Base-by-base conservation (phyloP, 2,888 invertebrate species). In the Drosophila vallismaia region DNA sequence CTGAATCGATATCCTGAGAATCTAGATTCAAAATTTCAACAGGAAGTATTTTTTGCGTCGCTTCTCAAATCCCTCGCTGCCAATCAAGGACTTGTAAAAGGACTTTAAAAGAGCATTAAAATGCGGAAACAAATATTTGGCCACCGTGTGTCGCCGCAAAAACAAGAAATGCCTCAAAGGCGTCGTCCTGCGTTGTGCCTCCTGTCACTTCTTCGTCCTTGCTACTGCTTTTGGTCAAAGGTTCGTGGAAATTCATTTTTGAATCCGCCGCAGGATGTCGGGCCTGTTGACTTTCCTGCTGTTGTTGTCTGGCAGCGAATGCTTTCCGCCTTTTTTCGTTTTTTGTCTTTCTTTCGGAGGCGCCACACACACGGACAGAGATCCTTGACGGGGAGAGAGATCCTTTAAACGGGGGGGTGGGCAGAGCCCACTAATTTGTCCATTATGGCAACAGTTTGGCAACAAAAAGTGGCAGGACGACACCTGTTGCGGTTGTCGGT, bases 401-500 rank as follows among this genome's bases (percentile, higher is more conserved):
- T 1, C 2, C n/a, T 12, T 12, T 46, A 45, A n/a, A 3, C 6
- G 31, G 8, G 12, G 57, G 50, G 31, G 8, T 10, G 57, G 50
- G 2, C 19, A 45, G 68, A 58, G 53, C 63, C 77, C 80, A 79
- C 86, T 80, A 86, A 86, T 83, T 80, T 80, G 83, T 70, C 68
- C 79, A 83, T 86, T 83, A 79, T 62, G 75, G 66, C 54, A 67
- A 63, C 64, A 46, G 53, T 60, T 53, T 64, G 40, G 38, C 54
- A 19, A 19, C 19, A 19, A 19, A 19, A 19, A 19, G 19, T 19
- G 10, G 51, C 79, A n/a, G n/a, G n/a, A n/a, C n/a, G n/a, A n/a
- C n/a, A 86, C 80, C 83, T 80, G 80, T 80, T 80, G 80, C 80
- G 83, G 79, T 83, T 66, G 64, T 83, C 68, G 67, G 58, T 63